A percentile compares a stretch with the other conserved stretches of the same genome.
phyloP scores from a whole-genome alignment of 1,140 invertebrate genomes.

The Anastrepha obliqua region DNA sequence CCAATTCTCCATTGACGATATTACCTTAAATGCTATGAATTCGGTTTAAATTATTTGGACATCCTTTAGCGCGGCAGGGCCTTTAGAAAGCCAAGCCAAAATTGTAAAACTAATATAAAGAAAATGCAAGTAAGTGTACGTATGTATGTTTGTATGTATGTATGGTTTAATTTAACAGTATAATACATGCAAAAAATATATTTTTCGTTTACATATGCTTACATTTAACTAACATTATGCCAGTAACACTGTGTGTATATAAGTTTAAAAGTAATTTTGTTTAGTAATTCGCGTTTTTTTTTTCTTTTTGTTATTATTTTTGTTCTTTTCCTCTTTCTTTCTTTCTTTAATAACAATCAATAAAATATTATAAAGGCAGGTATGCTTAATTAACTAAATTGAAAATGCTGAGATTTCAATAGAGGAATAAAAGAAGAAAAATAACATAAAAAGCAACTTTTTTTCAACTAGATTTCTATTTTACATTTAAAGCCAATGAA shows the following conservation, averaged over 20 bases:
- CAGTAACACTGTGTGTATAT: conserved; percentile 40
- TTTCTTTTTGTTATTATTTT: too few species aligned
- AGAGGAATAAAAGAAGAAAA: conserved; percentile 3
- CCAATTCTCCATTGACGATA: background rate
- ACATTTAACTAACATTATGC: conserved; percentile 29
- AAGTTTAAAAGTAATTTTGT: background rate
- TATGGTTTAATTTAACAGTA: conserved; percentile 39
- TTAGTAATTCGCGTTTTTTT: background rate
- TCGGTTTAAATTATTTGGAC: background rate
- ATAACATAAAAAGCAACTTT: conserved; percentile 3
- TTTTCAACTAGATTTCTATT: conserved; percentile 13
- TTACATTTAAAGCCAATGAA: conserved; percentile 46
- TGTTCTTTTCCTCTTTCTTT: too few species aligned
- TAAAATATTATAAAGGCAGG: conserved; percentile 16
- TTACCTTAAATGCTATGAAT: conserved; percentile 2
- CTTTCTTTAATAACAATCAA: background rate
- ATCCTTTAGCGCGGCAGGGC: background rate
- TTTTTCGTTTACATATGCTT: conserved; percentile 25
- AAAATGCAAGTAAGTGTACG: conserved; percentile 41
- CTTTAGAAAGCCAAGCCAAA: background rate
- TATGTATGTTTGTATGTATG: conserved; percentile 16
- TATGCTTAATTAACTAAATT: background rate
- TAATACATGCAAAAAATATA: conserved; percentile 27
- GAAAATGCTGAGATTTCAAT: conserved; percentile 19
- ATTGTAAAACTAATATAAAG: background rate